These are phyloP conservation scores for Malurus elegans DNA, from an alignment of 2,113 vertebrate species.

Conservation along the genomic window DNA sequence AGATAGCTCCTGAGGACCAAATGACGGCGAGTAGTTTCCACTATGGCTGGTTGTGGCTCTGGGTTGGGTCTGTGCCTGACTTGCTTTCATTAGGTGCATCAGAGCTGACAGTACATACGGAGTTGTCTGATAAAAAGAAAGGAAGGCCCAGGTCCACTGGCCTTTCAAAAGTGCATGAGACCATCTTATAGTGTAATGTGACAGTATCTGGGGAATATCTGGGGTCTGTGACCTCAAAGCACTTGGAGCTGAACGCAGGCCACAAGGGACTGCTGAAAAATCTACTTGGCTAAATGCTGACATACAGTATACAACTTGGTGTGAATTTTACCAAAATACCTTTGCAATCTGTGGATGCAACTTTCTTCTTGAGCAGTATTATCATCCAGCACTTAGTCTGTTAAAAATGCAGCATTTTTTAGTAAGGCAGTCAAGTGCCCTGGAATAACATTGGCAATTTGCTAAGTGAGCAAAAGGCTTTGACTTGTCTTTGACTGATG, in stretches of 20 bases:
- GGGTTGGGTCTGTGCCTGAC: not conserved
- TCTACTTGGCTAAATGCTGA: not conserved
- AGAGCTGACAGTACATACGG: not conserved
- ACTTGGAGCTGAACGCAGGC: not conserved
- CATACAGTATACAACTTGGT: not conserved
- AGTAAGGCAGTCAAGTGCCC: not conserved
- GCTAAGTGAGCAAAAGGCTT: not conserved
- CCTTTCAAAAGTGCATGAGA: not conserved
- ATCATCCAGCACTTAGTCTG: not conserved
- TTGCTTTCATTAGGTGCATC: not conserved
- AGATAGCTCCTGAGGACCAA: not conserved
- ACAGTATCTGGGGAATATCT: not conserved
- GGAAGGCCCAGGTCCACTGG: not conserved
- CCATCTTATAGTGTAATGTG: not conserved
- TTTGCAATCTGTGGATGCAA: not conserved
- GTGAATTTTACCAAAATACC: not conserved
- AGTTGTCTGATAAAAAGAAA: not conserved
- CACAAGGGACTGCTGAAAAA: not conserved
- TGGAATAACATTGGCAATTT: not conserved
- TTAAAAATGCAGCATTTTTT: not conserved
- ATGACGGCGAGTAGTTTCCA: not conserved
- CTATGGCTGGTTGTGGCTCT: not conserved
- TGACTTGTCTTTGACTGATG: not conserved
- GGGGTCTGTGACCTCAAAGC: not conserved
- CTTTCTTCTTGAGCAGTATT: not conserved